phyloP scores from a whole-genome alignment of 2,797 vertebrate species.

The Pogoniulus pusillus region DNA sequence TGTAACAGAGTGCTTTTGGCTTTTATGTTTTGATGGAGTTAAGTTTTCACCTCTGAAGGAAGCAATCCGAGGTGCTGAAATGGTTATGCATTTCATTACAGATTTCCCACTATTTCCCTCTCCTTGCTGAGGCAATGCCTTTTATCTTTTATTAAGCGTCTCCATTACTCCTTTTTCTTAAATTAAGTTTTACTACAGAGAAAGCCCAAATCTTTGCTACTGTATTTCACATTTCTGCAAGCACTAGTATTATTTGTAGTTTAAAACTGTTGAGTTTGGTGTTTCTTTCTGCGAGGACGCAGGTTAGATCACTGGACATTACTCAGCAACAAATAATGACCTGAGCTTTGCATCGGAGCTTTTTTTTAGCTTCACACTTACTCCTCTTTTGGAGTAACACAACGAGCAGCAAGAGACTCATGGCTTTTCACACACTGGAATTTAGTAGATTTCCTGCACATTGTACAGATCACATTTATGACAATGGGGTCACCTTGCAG shows the following conservation, averaged over 20 bases:
- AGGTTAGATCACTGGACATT: slow-evolving; percentile 50
- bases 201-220: slow-evolving; percentile 23
- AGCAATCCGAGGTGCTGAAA: not conserved
- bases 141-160: not conserved
- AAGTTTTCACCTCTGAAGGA: not conserved
- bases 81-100: not conserved
- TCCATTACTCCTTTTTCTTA: not conserved
- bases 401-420: not conserved
- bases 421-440: not conserved
- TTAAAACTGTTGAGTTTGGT: slow-evolving; percentile 25
- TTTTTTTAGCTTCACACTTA: slow-evolving; percentile 27
- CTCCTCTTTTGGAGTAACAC: not conserved
- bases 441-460: not conserved
- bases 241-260: slow-evolving; percentile 42
- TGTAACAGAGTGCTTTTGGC: not conserved
- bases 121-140: not conserved
- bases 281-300: slow-evolving; percentile 33
- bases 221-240: slow-evolving; percentile 32
- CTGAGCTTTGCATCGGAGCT: not conserved
- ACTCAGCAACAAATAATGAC: slow-evolving; percentile 55
- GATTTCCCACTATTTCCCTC: not conserved
- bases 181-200: slow-evolving; percentile 27
- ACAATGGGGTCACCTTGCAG: not conserved
- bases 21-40: not conserved
- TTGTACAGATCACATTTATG: not conserved